Evolutionary conservation across 2,797 vertebrate genomes (phyloP).

Genomic region (Sebastes kiyomatsui): DNA sequence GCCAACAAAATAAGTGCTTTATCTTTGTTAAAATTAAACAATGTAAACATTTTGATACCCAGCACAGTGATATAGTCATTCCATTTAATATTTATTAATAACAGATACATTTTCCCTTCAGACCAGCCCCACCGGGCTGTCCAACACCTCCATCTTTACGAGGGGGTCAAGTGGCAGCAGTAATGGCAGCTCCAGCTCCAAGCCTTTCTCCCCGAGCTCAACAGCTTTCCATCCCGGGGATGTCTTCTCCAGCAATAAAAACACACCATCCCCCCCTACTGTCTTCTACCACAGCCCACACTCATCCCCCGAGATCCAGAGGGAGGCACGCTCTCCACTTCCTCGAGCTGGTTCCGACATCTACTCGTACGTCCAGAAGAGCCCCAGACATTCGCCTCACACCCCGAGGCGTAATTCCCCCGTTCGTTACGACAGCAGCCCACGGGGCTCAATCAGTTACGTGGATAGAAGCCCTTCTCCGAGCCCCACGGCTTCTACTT

Average conservation of each 20-base stretch:
- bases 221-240: constrained; percentile 24
- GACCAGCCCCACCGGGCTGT: background rate
- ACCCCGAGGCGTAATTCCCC: constrained; percentile 37
- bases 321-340: background rate
- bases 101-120: constrained; percentile 1
- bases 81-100: background rate
- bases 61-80: background rate
- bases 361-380: constrained; percentile 42
- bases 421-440: constrained; percentile 48
- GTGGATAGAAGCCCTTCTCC: constrained; percentile 58
- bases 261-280: constrained; percentile 43
- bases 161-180: background rate
- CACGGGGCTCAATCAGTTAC: constrained; percentile 41
- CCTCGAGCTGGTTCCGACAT: constrained; percentile 37
- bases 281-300: constrained; percentile 57
- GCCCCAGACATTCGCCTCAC: constrained; percentile 62
- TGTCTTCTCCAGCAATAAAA: constrained; percentile 41
- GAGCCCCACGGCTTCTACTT: constrained; percentile 30
- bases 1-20: background rate
- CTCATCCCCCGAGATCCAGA: constrained; percentile 52
- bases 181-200: constrained; percentile 37
- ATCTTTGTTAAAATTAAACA: background rate
- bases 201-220: constrained; percentile 42
- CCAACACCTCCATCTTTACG: background rate
- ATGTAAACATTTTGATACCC: background rate